These are phyloP conservation scores for Drymonia ruficornis DNA, from an alignment of 2,888 invertebrate species.

Conservation along the genomic window DNA sequence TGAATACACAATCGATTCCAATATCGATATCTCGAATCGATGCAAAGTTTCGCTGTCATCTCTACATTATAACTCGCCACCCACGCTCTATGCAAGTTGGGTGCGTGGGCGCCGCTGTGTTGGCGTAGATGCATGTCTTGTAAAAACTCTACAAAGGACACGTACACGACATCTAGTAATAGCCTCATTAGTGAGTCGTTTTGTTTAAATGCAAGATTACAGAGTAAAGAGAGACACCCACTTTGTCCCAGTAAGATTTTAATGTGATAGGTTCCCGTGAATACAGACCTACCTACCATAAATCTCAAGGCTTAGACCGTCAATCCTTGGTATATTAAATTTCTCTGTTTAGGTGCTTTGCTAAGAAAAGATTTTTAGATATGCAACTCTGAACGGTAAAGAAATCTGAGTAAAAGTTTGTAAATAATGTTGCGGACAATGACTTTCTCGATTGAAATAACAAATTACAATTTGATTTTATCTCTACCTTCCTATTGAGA, in stretches of 20 bases:
- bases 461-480: no score
- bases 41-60: background rate
- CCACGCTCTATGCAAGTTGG: background rate
- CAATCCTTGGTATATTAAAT: no score
- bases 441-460: no score
- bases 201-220: background rate
- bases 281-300: no score
- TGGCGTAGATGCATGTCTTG: background rate
- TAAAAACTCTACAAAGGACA: background rate
- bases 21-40: background rate
- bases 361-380: no score
- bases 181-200: background rate
- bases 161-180: background rate
- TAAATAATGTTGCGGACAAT: no score
- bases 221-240: background rate
- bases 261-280: background rate
- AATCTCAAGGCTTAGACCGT: background rate
- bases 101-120: constrained; percentile 2
- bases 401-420: no score
- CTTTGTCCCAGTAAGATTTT: background rate
- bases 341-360: no score
- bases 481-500: no score
- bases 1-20: background rate
- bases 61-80: background rate
- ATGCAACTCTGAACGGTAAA: no score